A percentile compares a stretch with the other conserved stretches of the same genome.
Evolutionary conservation across 2,888 invertebrate species (phyloP).

Genomic region (Drosophila flavopinicola): DNA sequence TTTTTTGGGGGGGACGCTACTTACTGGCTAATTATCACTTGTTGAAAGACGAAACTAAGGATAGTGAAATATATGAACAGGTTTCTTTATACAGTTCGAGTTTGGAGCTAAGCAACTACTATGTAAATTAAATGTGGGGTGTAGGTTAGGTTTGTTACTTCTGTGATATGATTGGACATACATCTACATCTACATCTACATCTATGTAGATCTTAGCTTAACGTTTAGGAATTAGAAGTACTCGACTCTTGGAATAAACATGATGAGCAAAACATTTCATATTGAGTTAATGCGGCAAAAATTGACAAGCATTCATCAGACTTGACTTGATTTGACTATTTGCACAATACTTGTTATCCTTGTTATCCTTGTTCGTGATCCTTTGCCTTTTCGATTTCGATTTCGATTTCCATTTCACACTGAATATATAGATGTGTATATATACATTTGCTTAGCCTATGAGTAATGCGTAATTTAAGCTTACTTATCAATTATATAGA

Average conservation of each 20-base stretch:
- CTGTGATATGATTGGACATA: constrained; percentile 68
- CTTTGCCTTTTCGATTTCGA: constrained; percentile 1
- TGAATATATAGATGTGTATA: constrained; percentile 23
- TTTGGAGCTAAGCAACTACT: constrained; percentile 14
- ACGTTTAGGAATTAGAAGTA: constrained; percentile 41
- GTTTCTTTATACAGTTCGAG: constrained; percentile 41
- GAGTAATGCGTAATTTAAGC: constrained; percentile 18
- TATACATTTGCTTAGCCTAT: constrained; percentile 48
- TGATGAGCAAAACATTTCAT: constrained; percentile 65
- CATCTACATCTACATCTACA: too few relatives aligned
- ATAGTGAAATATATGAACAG: constrained; percentile 21
- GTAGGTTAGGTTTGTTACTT: constrained; percentile 26
- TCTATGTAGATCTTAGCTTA: constrained; percentile 60
- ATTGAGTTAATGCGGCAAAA: constrained; percentile 60
- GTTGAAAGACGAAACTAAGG: constrained; percentile 32
- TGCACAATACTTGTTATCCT: constrained; percentile 60
- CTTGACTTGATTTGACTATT: too few relatives aligned
- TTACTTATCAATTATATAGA: constrained; percentile 35
- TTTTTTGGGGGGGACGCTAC: constrained; percentile 22
- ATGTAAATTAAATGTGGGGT: constrained; percentile 22
- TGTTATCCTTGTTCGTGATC: too few relatives aligned
- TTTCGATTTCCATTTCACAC: constrained; percentile 23
- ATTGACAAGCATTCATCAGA: constrained; percentile 58
- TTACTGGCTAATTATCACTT: constrained; percentile 59
- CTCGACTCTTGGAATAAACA: constrained; percentile 57